Percentiles rank a stretch among this genome's conserved stretches.
These are phyloP conservation scores for Cotesia chilonis DNA, from an alignment of 1,140 invertebrate species.

Conservation along the genomic window DNA sequence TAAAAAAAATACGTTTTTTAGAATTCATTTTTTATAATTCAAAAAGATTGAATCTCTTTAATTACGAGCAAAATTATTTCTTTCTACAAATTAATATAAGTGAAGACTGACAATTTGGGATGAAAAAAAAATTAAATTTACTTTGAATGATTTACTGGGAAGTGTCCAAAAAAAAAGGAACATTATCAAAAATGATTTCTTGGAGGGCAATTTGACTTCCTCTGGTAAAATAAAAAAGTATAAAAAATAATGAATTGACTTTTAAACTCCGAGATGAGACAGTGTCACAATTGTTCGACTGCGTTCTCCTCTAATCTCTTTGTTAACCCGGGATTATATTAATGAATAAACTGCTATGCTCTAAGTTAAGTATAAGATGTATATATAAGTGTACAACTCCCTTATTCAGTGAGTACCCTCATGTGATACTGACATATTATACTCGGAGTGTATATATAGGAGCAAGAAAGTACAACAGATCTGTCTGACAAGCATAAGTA, in stretches of 20 bases:
- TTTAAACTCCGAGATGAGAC: slow-evolving; percentile 15
- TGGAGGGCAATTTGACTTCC: too few relatives aligned
- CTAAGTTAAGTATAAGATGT: not conserved
- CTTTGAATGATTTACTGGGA: not conserved
- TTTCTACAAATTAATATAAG: too few relatives aligned
- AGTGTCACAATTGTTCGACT: slow-evolving; percentile 27
- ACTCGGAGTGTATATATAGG: not conserved
- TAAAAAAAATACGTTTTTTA: too few relatives aligned
- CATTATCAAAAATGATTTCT: too few relatives aligned
- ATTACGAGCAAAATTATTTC: too few relatives aligned
- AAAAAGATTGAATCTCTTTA: too few relatives aligned
- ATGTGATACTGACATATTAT: slow-evolving; percentile 5
- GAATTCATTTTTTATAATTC: too few relatives aligned
- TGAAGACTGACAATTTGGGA: too few relatives aligned
- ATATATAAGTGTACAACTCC: too few relatives aligned
- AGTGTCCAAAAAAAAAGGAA: not conserved
- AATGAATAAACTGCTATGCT: slow-evolving; percentile 29
- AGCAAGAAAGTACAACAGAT: slow-evolving; percentile 18
- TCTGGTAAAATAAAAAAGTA: not conserved
- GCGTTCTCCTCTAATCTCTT: slow-evolving; percentile 10
- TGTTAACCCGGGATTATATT: slow-evolving; percentile 35
- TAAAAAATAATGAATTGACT: slow-evolving; percentile 9
- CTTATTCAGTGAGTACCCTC: too few relatives aligned
- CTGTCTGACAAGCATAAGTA: slow-evolving; percentile 27
- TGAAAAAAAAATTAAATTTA: too few relatives aligned